Conservation (phyloP, 2,113 vertebrate species). For the Atractosteus spatula region DNA sequence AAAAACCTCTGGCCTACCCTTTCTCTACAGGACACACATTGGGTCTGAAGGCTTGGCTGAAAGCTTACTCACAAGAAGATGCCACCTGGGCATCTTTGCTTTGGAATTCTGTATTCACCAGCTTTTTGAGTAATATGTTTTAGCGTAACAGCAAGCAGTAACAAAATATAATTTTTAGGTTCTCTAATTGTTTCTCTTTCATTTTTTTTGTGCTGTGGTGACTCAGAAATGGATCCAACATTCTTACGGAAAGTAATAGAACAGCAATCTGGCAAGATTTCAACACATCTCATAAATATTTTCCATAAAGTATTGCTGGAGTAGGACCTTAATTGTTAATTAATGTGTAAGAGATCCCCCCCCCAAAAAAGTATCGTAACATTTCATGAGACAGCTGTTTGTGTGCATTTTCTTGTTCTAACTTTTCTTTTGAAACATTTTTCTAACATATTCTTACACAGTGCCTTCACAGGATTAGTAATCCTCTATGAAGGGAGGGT, state of each 20-base stretch:
- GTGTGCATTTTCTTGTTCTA: too few species aligned
- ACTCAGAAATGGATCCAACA: constrained; percentile 41
- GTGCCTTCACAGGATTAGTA: too few species aligned
- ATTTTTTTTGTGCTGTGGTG: constrained; percentile 52
- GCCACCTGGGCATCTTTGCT: constrained; percentile 55
- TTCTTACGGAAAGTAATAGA: background rate
- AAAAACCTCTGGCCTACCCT: constrained; percentile 21
- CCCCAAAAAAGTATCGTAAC: too few species aligned
- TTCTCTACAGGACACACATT: constrained; percentile 23
- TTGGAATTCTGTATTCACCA: constrained; percentile 56
- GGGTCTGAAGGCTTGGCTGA: constrained; percentile 49
- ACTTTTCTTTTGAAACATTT: too few species aligned
- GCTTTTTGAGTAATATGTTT: constrained; percentile 32
- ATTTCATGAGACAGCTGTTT: too few species aligned
- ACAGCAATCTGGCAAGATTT: background rate
- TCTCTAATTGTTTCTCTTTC: constrained; percentile 48
- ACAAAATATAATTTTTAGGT: constrained; percentile 52
- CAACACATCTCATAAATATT: too few species aligned
- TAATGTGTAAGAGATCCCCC: too few species aligned
- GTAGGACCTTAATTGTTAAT: too few species aligned
- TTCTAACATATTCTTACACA: too few species aligned
- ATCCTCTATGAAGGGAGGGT: too few species aligned
- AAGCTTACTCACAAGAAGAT: constrained; percentile 38
- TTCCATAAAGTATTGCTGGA: too few species aligned
- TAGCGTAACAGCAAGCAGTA: constrained; percentile 32